Percentiles rank a stretch among this genome's conserved stretches.
These are phyloP conservation scores for Rotaria macrura DNA, from an alignment of 2,888 invertebrate genomes.

Conservation along the genomic window DNA sequence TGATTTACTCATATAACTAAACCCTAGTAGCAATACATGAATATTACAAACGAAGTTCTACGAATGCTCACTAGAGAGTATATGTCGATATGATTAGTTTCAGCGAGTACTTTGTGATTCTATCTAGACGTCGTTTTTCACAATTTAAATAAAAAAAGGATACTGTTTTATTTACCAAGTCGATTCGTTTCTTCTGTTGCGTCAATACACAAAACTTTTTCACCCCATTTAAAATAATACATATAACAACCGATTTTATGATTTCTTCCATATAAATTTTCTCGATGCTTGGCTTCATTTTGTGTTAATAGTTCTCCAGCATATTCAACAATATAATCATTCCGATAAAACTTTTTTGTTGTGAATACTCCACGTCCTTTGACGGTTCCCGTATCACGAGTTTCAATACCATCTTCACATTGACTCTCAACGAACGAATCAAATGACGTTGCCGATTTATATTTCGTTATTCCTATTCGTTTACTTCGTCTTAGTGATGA, in stretches of 20 bases:
- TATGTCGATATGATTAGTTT: too few relatives aligned
- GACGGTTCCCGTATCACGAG: conserved; percentile 45
- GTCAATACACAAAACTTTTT: conserved; percentile 86
- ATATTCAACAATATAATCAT: conserved; percentile 93
- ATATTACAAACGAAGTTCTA: too few relatives aligned
- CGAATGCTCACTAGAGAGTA: too few relatives aligned
- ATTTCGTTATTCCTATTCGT: background rate
- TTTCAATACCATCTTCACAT: conserved; percentile 30
- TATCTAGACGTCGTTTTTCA: too few relatives aligned
- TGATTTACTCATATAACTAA: too few relatives aligned
- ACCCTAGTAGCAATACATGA: too few relatives aligned
- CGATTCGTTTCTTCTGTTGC: conserved; percentile 81
- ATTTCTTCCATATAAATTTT: conserved; percentile 70
- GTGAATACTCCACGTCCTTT: conserved; percentile 88
- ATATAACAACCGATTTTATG: conserved; percentile 78
- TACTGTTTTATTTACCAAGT: conserved; percentile 47
- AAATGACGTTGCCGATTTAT: background rate
- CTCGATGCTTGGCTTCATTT: conserved; percentile 69
- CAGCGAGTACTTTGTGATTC: too few relatives aligned
- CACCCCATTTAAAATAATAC: conserved; percentile 86
- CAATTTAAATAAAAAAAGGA: too few relatives aligned
- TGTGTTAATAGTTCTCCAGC: conserved; percentile 79
- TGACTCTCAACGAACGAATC: conserved; percentile 26
- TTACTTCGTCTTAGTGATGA: background rate
- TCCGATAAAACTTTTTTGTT: conserved; percentile 65